Conservation (phyloP, 1,140 invertebrate genomes). For the Caerostris extrusa region DNA sequence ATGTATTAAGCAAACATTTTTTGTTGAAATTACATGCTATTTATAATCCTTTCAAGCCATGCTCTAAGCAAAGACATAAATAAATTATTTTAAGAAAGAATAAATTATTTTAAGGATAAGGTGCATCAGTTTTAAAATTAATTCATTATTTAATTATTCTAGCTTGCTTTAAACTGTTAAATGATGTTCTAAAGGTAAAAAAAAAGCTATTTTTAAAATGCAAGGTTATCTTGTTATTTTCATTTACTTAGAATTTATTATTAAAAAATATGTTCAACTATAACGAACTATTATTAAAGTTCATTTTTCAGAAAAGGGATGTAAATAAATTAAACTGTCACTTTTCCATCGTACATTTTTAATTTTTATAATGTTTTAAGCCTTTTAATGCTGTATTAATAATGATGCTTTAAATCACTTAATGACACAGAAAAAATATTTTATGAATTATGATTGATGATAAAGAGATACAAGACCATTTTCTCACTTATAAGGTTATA, state of each 20-base stretch:
- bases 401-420: conserved; percentile 9
- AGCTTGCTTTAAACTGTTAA: background rate
- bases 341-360: background rate
- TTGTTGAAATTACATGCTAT: background rate
- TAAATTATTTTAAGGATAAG: background rate
- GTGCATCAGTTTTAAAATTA: background rate
- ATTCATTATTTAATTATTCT: conserved; percentile 13
- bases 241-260: background rate
- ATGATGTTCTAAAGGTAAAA: background rate
- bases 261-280: background rate
- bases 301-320: background rate
- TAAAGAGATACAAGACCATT: background rate
- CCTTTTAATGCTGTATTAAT: background rate
- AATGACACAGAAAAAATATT: background rate
- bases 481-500: background rate
- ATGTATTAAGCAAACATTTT: background rate
- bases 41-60: background rate
- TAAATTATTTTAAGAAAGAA: background rate
- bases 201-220: background rate
- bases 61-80: background rate
- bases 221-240: background rate
- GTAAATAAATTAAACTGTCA: conserved; percentile 11
- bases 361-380: background rate
- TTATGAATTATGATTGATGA: conserved; percentile 8
- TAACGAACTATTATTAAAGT: background rate